A percentile compares a stretch with the other conserved stretches of the same genome.
phyloP scores from a whole-genome alignment of 2,113 vertebrate genomes.

The Rhinopithecus roxellana region DNA sequence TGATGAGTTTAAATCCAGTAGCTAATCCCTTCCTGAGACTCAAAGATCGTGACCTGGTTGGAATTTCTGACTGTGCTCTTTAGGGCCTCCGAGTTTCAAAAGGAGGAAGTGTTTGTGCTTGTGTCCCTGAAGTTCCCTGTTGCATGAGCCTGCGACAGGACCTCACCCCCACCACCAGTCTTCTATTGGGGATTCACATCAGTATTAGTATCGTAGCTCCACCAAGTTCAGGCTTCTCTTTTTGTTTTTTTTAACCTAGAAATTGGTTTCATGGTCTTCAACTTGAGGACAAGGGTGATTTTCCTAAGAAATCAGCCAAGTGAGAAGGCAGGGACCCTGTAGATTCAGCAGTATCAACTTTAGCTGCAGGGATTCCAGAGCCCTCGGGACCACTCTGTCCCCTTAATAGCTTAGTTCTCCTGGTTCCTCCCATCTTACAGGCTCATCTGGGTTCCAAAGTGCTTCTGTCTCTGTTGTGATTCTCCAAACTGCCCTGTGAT shows the following conservation, averaged over 20 bases:
- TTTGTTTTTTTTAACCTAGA: neutral
- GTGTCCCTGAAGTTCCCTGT: neutral
- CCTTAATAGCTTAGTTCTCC: neutral
- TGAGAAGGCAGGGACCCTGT: no score
- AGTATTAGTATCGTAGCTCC: conserved; percentile 78
- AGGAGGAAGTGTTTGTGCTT: neutral
- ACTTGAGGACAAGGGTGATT: neutral
- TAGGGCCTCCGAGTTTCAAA: neutral
- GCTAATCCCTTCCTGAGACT: neutral
- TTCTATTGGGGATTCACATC: conserved; percentile 59
- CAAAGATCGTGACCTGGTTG: neutral
- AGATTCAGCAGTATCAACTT: neutral
- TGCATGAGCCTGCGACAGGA: neutral
- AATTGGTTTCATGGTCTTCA: neutral
- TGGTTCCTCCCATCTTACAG: no score
- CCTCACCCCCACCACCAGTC: neutral
- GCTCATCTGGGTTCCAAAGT: neutral
- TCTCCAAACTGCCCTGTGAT: neutral
- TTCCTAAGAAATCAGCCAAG: neutral
- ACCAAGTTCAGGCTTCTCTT: conserved; percentile 10
- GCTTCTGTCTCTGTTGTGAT: neutral
- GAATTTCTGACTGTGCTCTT: neutral
- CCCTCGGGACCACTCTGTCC: neutral
- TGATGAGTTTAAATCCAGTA: neutral
- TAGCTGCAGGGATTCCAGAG: neutral